phyloP scores from a whole-genome alignment of 2,888 invertebrate genomes.

The Pandemis heparana region DNA sequence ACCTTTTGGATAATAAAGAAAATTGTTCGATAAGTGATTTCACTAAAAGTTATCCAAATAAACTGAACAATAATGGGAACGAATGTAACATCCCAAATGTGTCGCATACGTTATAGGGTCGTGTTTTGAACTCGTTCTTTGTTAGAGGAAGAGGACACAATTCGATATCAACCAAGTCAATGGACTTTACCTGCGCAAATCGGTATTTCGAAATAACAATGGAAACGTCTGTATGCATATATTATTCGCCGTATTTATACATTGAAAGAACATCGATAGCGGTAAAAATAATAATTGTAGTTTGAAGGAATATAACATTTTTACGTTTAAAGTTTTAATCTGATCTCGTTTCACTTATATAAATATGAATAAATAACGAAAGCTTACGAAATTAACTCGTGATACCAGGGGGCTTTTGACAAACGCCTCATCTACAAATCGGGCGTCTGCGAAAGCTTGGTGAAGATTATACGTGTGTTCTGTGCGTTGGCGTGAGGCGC shows the following conservation, averaged over 20 bases:
- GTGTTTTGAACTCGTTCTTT: slow-evolving; percentile 46
- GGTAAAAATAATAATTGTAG: not conserved
- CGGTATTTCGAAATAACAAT: slow-evolving; percentile 5
- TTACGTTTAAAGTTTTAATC: not conserved
- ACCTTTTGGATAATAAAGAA: no score
- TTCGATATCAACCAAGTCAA: slow-evolving; percentile 44
- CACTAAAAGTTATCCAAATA: not conserved
- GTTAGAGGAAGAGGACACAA: slow-evolving; percentile 16
- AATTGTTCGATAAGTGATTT: not conserved
- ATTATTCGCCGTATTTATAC: not conserved
- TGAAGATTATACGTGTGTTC: slow-evolving; percentile 21
- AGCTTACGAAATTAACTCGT: not conserved
- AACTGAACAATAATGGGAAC: not conserved
- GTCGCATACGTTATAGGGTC: no score
- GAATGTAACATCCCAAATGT: not conserved
- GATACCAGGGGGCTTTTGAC: not conserved
- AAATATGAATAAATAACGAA: not conserved
- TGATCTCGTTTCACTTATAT: not conserved
- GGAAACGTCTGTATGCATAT: not conserved
- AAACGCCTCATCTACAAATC: not conserved
- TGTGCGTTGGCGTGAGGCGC: slow-evolving; percentile 52
- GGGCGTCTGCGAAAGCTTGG: not conserved
- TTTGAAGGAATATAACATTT: no score
- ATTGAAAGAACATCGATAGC: not conserved
- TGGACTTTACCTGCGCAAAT: slow-evolving; percentile 49